Evolutionary conservation across 1,140 invertebrate species (phyloP).

Genomic region (Danaus melanippus): DNA sequence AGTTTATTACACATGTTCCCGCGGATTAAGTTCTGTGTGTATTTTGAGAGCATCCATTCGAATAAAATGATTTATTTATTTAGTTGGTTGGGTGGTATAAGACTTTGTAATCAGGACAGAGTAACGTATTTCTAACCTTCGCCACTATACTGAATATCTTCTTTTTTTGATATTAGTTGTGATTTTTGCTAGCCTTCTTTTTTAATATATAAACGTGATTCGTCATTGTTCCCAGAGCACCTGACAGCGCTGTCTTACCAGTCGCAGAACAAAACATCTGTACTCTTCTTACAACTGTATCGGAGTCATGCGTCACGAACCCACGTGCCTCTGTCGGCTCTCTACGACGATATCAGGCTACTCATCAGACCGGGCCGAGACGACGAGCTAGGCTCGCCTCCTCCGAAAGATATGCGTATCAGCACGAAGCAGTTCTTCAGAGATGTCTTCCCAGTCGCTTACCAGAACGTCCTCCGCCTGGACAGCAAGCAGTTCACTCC

Average conservation of each 20-base stretch:
- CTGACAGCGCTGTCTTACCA: constrained; percentile 79
- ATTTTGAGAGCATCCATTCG: too few species aligned
- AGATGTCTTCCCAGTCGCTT: constrained; percentile 87
- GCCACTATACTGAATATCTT: too few species aligned
- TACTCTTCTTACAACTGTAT: constrained; percentile 83
- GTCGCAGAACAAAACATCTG: constrained; percentile 85
- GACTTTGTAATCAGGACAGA: too few species aligned
- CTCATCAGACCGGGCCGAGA: constrained; percentile 58
- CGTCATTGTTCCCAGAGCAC: constrained; percentile 77
- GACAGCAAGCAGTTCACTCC: constrained; percentile 74
- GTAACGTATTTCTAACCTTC: too few species aligned
- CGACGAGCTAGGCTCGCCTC: constrained; percentile 29
- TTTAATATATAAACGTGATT: constrained; percentile 13
- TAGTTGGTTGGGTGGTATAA: too few species aligned
- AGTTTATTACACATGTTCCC: not conserved
- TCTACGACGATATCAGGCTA: constrained; percentile 81
- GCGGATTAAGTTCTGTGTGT: not conserved
- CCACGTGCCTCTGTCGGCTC: constrained; percentile 73
- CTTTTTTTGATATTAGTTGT: too few species aligned
- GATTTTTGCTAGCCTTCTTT: not conserved
- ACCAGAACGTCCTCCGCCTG: constrained; percentile 78
- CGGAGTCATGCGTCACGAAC: constrained; percentile 77
- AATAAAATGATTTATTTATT: too few species aligned
- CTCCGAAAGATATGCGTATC: constrained; percentile 49
- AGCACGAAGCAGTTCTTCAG: constrained; percentile 84